These are phyloP conservation scores for Cichlasoma orientale DNA, from an alignment of 2,797 vertebrate genomes.

Conservation along the genomic window DNA sequence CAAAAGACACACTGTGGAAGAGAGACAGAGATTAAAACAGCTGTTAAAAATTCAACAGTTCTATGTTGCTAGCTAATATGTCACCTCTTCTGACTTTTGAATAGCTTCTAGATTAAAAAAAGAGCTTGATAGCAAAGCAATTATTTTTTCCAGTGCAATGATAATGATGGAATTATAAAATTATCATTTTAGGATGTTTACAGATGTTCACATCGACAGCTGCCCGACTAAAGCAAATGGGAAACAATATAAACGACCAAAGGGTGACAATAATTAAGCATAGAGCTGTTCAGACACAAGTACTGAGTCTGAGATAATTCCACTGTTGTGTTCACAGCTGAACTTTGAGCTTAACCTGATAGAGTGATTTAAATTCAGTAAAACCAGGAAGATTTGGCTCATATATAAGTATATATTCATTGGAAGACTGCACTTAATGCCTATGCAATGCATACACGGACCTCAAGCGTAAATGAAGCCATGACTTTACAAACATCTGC, in stretches of 20 bases:
- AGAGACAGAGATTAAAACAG: not conserved
- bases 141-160: too few relatives aligned
- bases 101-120: too few relatives aligned
- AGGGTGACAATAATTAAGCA: not conserved
- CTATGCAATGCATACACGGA: not conserved
- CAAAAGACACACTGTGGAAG: too few relatives aligned
- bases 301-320: not conserved
- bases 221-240: fast-evolving
- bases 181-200: too few relatives aligned
- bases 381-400: not conserved
- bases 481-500: not conserved
- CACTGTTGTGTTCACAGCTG: not conserved
- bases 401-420: not conserved
- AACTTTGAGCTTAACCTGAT: not conserved
- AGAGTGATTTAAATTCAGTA: not conserved
- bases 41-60: not conserved
- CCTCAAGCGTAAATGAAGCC: not conserved
- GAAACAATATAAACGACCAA: not conserved
- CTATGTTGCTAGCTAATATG: not conserved
- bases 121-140: too few relatives aligned
- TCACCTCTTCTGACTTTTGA: not conserved
- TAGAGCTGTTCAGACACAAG: not conserved
- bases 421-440: not conserved
- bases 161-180: too few relatives aligned
- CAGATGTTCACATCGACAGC: too few relatives aligned